Evolutionary conservation across 1,140 invertebrate genomes (phyloP), one percentile per base, ranked within the genome.

Genomic region (Cydia pomonella): DNA sequence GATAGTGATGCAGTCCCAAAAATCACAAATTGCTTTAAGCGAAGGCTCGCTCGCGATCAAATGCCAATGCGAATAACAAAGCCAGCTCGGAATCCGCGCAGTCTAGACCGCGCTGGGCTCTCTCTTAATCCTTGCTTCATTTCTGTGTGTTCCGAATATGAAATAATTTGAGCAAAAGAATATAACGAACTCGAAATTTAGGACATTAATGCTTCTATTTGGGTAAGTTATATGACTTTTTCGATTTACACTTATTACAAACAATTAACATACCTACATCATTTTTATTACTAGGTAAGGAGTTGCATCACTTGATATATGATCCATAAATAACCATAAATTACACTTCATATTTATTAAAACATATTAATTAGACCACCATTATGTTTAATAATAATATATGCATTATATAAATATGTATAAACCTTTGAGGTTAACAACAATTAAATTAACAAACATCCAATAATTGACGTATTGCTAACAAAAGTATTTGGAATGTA

Each of bases 401-500:
- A 69, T 12, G 18, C 64, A n/a, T 18, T 29, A 69, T 69, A 69
- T 38, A 38, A 69, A 69, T 69, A 69, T 21, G n/a, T 5, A 59
- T 59, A 41, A n/a, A 69, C 29, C 29, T 69, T 41, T 41, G 9
- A 69, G 64, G 64, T 69, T 69, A 33, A 41, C n/a, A 69, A 69
- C 29, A 69, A 69, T 38, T 69, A 69, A 41, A 38, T 69, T 21
- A 69, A 69, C 64, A 69, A 69, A 23, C 64, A 69, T 69, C 29
- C 27, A 69, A 12, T 69, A 69, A 69, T 69, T 69, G 64, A 69
- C 64, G 33, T 69, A 69, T 69, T 38, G 29, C 64, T 38, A 69
- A 29, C n/a, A 33, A 38, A 29, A 69, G 33, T 69, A 69, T 69
- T 69, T 69, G 64, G 64, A 69, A 69, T 71, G 72, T 73, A 76